Percentiles rank a stretch among this genome's conserved stretches.
Conservation (phyloP, 2,888 invertebrate species). For the Ennomos fuscantarius region DNA sequence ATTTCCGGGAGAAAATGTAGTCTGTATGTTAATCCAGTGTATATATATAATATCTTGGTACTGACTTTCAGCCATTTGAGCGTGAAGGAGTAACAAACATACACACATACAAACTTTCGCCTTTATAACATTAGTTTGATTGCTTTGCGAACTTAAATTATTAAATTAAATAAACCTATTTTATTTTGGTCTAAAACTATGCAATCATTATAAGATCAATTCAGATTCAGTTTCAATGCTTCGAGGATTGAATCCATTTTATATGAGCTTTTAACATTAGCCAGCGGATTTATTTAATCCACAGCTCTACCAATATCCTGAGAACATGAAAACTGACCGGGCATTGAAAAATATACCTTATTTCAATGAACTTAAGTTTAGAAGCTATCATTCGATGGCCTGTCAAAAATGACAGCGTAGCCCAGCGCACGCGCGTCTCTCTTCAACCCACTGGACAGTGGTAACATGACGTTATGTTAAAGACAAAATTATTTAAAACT, state of each 20-base stretch:
- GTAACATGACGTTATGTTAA: slow-evolving; percentile 50
- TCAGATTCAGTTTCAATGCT: slow-evolving; percentile 35
- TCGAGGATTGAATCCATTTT: slow-evolving; percentile 54
- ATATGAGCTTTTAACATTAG: slow-evolving; percentile 70
- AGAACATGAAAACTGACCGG: background rate
- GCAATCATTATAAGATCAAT: background rate
- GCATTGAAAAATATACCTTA: slow-evolving; percentile 24
- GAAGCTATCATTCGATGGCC: background rate
- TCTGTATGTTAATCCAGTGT: too few species aligned
- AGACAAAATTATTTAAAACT: slow-evolving; percentile 37
- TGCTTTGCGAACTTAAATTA: too few species aligned
- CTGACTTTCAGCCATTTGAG: too few species aligned
- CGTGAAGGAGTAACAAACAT: too few species aligned
- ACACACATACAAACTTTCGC: too few species aligned
- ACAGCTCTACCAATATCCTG: slow-evolving; percentile 46
- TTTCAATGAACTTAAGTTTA: slow-evolving; percentile 9
- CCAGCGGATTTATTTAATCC: slow-evolving; percentile 73
- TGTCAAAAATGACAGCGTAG: slow-evolving; percentile 48
- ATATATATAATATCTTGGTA: too few species aligned
- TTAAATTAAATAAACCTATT: too few species aligned
- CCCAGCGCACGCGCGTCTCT: slow-evolving; percentile 63
- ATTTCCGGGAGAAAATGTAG: too few species aligned
- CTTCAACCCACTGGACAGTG: slow-evolving; percentile 56
- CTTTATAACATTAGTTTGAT: too few species aligned
- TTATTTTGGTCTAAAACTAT: too few species aligned